A percentile compares a stretch with the other conserved stretches of the same genome.
Conservation (phyloP, 2,113 vertebrate genomes). For the Ailurus styani region DNA sequence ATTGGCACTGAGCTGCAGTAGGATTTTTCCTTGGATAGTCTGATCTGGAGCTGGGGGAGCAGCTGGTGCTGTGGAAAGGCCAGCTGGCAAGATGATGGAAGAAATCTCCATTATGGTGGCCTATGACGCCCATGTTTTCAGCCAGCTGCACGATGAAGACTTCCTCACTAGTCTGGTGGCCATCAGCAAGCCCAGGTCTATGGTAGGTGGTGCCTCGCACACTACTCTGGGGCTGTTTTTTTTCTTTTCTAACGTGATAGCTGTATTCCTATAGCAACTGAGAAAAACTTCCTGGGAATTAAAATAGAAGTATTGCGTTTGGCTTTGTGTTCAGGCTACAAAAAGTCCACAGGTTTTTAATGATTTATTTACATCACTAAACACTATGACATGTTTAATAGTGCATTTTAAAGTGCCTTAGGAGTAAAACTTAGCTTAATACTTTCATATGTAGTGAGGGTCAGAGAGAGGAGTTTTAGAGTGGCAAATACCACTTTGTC, state of each 20-base stretch:
- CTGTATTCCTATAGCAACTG: not conserved
- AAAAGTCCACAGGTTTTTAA: not conserved
- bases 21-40: constrained; percentile 51
- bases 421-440: not conserved
- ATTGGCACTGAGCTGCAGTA: constrained; percentile 43
- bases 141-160: constrained; percentile 92
- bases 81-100: constrained; percentile 93
- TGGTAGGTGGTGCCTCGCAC: constrained; percentile 86
- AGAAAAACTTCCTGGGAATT: not conserved
- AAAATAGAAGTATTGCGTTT: not conserved
- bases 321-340: not conserved
- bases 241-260: not conserved
- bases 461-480: not conserved
- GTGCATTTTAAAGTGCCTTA: not conserved
- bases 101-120: constrained; percentile 96
- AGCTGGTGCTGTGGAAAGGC: constrained; percentile 40
- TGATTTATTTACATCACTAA: not conserved
- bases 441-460: not conserved
- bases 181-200: constrained; percentile 89
- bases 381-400: not conserved
- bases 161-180: constrained; percentile 91
- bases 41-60: constrained; percentile 49
- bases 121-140: constrained; percentile 95
- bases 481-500: not conserved
- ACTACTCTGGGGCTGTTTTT: not conserved